phyloP scores from a whole-genome alignment of 1,140 invertebrate genomes.

The Oreohelix idahoensis region DNA sequence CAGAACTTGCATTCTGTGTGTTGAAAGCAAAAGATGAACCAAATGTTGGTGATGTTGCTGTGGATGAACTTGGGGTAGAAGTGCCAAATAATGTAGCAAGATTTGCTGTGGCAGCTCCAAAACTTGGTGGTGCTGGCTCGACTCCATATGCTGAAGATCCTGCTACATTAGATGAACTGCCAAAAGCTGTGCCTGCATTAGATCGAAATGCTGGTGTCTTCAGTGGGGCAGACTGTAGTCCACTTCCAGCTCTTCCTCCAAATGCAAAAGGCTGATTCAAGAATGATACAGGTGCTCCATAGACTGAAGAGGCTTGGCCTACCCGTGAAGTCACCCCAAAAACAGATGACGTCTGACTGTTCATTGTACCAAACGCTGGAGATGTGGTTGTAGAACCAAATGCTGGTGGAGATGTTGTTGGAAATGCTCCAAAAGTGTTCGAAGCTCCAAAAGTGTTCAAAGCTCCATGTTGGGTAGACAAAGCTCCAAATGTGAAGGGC shows the following conservation, averaged over 20 bases:
- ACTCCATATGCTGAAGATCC: neutral
- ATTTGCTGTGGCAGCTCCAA: neutral
- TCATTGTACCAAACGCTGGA: neutral
- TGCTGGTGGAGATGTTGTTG: neutral
- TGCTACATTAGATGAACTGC: neutral
- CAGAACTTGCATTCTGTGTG: too few species aligned
- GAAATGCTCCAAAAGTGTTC: too few species aligned
- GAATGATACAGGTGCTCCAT: neutral
- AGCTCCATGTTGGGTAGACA: too few species aligned
- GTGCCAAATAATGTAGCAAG: neutral
- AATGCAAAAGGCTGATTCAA: neutral
- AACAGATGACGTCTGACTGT: neutral
- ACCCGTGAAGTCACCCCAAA: neutral
- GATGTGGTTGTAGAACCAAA: neutral
- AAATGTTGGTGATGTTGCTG: neutral
- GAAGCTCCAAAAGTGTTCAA: too few species aligned
- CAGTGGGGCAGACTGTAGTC: neutral
- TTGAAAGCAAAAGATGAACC: conserved; percentile 6
- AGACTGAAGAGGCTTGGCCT: neutral
- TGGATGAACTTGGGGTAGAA: neutral
- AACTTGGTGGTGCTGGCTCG: neutral
- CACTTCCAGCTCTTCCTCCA: neutral
- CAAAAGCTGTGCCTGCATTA: neutral
- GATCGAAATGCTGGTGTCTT: neutral
- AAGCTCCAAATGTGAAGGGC: too few species aligned